Percentiles rank a stretch among this genome's conserved stretches.
phyloP scores from a whole-genome alignment of 1,140 invertebrate genomes.

The Papilio glaucus region DNA sequence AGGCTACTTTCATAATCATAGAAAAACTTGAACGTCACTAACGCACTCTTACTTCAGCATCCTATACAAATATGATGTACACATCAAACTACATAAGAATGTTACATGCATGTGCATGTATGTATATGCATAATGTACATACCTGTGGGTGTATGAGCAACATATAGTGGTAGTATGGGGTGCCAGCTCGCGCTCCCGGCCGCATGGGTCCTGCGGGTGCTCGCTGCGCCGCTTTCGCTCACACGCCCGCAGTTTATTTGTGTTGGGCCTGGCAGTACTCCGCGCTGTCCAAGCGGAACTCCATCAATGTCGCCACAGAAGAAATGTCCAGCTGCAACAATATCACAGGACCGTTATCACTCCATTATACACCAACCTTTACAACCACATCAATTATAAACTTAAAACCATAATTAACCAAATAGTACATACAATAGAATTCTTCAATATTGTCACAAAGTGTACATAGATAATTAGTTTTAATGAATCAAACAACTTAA shows the following conservation, averaged over 20 bases:
- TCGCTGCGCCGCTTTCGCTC: constrained; percentile 56
- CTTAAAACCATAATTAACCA: background rate
- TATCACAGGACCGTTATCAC: background rate
- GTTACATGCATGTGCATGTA: too few species aligned
- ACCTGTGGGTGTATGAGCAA: constrained; percentile 69
- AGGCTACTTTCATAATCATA: background rate
- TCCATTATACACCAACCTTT: constrained; percentile 31
- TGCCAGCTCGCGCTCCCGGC: constrained; percentile 61
- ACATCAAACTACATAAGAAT: too few species aligned
- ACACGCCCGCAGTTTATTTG: constrained; percentile 89
- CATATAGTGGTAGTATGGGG: constrained; percentile 54
- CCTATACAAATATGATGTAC: too few species aligned
- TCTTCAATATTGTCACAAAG: background rate
- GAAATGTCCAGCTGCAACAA: constrained; percentile 81
- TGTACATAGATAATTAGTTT: background rate
- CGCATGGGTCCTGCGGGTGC: constrained; percentile 66
- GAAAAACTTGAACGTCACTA: background rate
- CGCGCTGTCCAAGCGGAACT: constrained; percentile 97
- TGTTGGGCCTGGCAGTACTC: constrained; percentile 98
- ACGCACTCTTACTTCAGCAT: background rate
- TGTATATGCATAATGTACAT: constrained; percentile 21
- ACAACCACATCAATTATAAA: constrained; percentile 1
- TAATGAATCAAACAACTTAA: constrained; percentile 4
- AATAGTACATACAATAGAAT: background rate
- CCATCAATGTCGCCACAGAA: constrained; percentile 94